Evolutionary conservation across 2,797 vertebrate genomes (phyloP).

Genomic region (Miichthys miiuy): DNA sequence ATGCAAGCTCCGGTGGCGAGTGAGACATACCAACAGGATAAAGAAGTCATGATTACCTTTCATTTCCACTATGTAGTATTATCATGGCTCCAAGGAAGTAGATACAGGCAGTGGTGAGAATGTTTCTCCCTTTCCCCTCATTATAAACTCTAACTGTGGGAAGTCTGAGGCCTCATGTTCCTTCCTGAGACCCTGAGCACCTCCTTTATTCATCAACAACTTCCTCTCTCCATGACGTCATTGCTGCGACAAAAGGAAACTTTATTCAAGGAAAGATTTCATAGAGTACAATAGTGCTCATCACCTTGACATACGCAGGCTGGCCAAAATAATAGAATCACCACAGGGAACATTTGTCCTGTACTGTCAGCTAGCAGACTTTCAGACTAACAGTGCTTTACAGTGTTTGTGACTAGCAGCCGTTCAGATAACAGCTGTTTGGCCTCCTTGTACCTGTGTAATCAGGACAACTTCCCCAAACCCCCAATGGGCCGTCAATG

Average conservation of each 20-base stretch:
- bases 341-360: background rate
- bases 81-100: slow-evolving; percentile 11
- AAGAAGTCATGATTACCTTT: slow-evolving; percentile 27
- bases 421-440: background rate
- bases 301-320: background rate
- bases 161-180: slow-evolving; percentile 54
- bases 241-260: slow-evolving; percentile 31
- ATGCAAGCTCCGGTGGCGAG: background rate
- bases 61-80: background rate
- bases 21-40: background rate
- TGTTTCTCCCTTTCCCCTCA: background rate
- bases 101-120: background rate
- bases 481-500: background rate
- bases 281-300: background rate
- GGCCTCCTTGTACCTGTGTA: background rate
- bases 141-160: slow-evolving; percentile 42
- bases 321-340: background rate
- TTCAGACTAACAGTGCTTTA: too few relatives aligned
- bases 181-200: slow-evolving; percentile 71
- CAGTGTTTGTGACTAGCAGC: background rate
- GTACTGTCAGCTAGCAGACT: too few relatives aligned
- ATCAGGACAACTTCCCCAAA: background rate
- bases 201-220: slow-evolving; percentile 27
- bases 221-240: slow-evolving; percentile 60
- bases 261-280: slow-evolving; percentile 16